Base-by-base conservation (phyloP, 2,113 vertebrate genomes). In the Alaudala cheleensis region DNA sequence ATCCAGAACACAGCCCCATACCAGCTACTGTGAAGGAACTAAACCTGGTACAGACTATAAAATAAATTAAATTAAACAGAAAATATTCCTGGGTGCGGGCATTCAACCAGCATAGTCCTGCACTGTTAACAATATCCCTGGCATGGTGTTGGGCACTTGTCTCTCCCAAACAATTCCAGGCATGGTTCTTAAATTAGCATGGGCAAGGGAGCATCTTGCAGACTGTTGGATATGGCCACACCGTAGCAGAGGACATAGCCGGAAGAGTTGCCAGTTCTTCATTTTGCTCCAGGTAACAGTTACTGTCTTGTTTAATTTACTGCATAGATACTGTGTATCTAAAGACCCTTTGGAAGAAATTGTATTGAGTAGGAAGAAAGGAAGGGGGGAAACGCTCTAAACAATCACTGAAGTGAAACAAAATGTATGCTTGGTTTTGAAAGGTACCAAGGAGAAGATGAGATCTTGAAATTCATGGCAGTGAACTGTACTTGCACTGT, bases 381-480 rank as follows among this genome's bases (percentile, higher is more conserved):
- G 19, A 37, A 73, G 4, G 7, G 2, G 12, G 18, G 4, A 42
- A 79, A 40, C 0, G 0, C 33, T 58, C 18, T 37, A 24, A 80
- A 77, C 47, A 6, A 3, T 54, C 31, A 57, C 39, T 49, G 21
- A 86, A 65, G 6, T 18, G 13, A 54, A 72, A 25, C 5, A 23
- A 73, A 82, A 60, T 58, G 58, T 3, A 16, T 54, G 25, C 33
- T 76, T 60, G 29, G 25, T 53, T 89, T 91, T 86, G 54, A 74
- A 86, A 81, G 13, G 57, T 65, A 9, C 16, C 47, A 67, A 79
- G 49, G 44, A 70, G 92, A 76, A 24, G 4, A n/a, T 18, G 25
- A 83, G 13, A 28, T 56, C 50, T 82, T 77, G 50, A 73, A 79
- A 82, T 57, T 92, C 29, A 24, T 57, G 21, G 19, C 50, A 82